A percentile compares a stretch with the other conserved stretches of the same genome.
Evolutionary conservation across 2,113 vertebrate species (phyloP).

Genomic region (Myotis yumanensis): DNA sequence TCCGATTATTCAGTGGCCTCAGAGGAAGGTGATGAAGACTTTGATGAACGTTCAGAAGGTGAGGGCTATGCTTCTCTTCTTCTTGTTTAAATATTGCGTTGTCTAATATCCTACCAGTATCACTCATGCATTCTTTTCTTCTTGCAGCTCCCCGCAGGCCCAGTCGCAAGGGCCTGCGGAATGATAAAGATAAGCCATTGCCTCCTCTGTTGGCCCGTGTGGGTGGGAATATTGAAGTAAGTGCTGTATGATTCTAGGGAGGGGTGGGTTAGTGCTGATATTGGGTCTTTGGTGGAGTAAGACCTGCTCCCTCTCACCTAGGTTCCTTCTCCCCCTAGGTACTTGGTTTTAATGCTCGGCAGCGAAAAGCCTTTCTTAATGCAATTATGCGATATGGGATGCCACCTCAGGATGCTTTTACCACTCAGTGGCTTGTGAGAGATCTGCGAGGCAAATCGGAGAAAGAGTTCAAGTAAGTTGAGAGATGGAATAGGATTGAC

Average conservation of each 20-base stretch:
- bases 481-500: neutral
- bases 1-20: slow-evolving; percentile 99
- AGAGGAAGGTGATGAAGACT: slow-evolving; percentile 98
- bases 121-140: slow-evolving; percentile 47
- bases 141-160: slow-evolving; percentile 92
- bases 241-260: neutral
- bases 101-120: neutral
- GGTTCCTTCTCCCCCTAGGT: slow-evolving; percentile 83
- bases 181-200: slow-evolving; percentile 97
- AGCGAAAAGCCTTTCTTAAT: slow-evolving; percentile 98
- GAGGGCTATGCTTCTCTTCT: slow-evolving; percentile 34
- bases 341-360: slow-evolving; percentile 96
- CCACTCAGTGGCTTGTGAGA: slow-evolving; percentile 98
- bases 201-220: slow-evolving; percentile 96
- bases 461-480: slow-evolving; percentile 97
- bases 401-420: slow-evolving; percentile 99
- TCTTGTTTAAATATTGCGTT: neutral
- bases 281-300: neutral
- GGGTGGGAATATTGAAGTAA: slow-evolving; percentile 98
- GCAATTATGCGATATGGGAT: slow-evolving; percentile 99
- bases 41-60: slow-evolving; percentile 97
- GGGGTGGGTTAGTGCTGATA: neutral
- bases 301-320: neutral
- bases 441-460: slow-evolving; percentile 98
- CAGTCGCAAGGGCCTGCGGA: slow-evolving; percentile 95